Conservation (phyloP, 2,888 invertebrate species). For the Lumbricus terrestris region DNA sequence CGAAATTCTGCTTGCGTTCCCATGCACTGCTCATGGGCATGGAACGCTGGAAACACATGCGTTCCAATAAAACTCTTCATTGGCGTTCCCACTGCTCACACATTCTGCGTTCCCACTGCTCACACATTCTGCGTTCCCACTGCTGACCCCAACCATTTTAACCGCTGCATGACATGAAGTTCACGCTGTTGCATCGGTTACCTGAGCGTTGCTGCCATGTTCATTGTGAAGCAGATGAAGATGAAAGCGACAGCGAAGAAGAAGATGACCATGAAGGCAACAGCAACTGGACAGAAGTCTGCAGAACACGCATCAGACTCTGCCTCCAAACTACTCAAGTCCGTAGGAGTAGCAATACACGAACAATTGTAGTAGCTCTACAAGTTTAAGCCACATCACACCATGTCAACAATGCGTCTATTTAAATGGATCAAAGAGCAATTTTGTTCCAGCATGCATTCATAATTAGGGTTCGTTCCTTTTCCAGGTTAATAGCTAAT, state of each 20-base stretch:
- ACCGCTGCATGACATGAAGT: no score
- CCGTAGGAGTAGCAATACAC: not conserved
- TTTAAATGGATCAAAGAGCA: not conserved
- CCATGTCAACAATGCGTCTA: not conserved
- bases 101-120: no score
- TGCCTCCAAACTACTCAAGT: not conserved
- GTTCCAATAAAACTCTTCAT: no score
- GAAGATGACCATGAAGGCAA: constrained; percentile 30
- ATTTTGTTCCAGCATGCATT: not conserved
- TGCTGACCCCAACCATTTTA: no score
- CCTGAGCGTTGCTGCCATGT: constrained; percentile 35
- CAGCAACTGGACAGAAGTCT: not conserved
- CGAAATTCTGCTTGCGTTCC: no score
- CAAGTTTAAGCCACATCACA: not conserved
- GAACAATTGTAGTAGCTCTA: constrained; percentile 23
- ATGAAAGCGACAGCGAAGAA: constrained; percentile 29
- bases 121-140: no score
- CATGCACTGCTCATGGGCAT: no score
- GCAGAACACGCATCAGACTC: not conserved
- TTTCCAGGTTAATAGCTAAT: not conserved
- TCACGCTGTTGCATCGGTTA: not conserved
- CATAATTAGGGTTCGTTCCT: not conserved
- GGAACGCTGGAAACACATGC: no score
- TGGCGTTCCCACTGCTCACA: no score
- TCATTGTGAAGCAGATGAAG: constrained; percentile 36